Evolutionary conservation across 2,888 invertebrate species (phyloP), one percentile per base, ranked within the genome.

Genomic region (Ditylenchus weischeri): DNA sequence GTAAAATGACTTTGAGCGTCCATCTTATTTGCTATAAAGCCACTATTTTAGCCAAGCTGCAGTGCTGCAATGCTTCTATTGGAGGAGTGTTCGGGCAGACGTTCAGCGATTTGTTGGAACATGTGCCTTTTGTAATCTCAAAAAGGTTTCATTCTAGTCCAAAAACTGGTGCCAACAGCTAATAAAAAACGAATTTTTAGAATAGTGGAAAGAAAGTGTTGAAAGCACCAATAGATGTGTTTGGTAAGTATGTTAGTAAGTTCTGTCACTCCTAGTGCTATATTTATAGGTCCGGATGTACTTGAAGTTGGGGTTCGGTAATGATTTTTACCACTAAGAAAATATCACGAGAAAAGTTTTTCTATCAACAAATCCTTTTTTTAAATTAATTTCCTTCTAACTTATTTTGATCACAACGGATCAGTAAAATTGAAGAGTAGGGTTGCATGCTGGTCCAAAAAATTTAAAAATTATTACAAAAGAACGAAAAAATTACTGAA

Each of bases 11-110:
- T 7, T 54, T 10, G 54, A 21, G 4, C 11, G 13, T 29, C n/a
- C 54, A 29, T 54, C 8, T 6, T 43, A 10, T 43, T 15, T 54
- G 13, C 23, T 23, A 2, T 54, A 54, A 54, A 15, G 10, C 13
- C 54, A 43, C n/a, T 15, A 29, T 54, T 54, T 11, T 18, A 54
- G 54, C 11, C 54, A 54, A 54, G 54, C 54, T 54, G 54, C 54
- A 1, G 54, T 54, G 23, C 54, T 54, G n/a, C 54, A 54, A 10
- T 54, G 54, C n/a, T 54, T 54, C 54, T 54, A 54, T n/a, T 54
- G 54, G 54, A 54, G 54, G 54, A 54, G 54, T 29, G 54, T 54
- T 54, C 5, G 54, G 11, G 54, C 54, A 21, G 54, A 54, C 10
- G 54, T 54, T 2, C 54, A 54, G n/a, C 11, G 29, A 29, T 54